phyloP scores from a whole-genome alignment of 1,140 invertebrate genomes.

The Cheumatopsyche charites region DNA sequence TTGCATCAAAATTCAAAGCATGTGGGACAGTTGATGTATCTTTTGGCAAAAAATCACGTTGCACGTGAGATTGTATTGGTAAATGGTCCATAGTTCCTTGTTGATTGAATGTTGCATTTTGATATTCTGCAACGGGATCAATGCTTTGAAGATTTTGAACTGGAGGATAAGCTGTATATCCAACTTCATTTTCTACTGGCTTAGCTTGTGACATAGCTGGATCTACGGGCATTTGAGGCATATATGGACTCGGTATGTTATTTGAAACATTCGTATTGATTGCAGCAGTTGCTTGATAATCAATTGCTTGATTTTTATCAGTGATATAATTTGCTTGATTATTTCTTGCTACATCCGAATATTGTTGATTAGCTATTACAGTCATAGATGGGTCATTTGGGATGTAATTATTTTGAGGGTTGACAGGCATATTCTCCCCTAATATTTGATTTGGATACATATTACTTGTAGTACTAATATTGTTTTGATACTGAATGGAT shows the following conservation, averaged over 20 bases:
- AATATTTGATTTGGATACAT: slow-evolving; percentile 1
- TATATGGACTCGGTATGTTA: neutral
- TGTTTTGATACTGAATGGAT: slow-evolving; percentile 8
- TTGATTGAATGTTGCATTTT: slow-evolving; percentile 45
- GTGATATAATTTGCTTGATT: neutral
- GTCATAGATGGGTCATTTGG: neutral
- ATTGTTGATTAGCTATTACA: neutral
- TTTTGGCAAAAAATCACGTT: slow-evolving; percentile 52
- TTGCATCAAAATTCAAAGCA: neutral
- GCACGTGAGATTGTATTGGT: slow-evolving; percentile 59
- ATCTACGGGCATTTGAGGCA: neutral
- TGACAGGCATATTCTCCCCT: neutral
- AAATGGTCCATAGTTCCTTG: slow-evolving; percentile 54
- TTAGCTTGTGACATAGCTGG: slow-evolving; percentile 41
- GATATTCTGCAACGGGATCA: neutral
- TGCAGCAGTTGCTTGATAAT: neutral
- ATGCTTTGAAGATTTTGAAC: slow-evolving; percentile 1
- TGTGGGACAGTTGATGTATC: neutral
- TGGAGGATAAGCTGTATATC: neutral
- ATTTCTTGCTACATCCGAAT: neutral
- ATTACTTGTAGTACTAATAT: neutral
- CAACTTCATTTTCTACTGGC: neutral
- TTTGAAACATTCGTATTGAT: neutral
- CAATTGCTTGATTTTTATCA: neutral
- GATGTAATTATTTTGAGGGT: slow-evolving; percentile 7